Conservation (phyloP, 1,140 invertebrate species). For the Euborellia annulipes region DNA sequence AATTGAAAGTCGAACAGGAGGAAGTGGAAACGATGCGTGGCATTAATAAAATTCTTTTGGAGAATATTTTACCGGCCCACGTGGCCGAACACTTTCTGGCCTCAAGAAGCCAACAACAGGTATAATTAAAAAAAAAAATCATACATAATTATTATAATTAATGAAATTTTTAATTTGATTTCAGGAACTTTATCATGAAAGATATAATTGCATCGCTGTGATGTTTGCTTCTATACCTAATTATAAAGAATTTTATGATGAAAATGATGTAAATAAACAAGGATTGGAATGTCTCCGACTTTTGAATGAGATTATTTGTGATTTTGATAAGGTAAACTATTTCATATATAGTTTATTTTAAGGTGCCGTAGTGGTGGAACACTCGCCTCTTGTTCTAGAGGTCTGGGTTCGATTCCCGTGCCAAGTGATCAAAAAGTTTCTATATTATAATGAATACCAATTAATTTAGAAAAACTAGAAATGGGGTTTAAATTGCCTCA, state of each 20-base stretch:
- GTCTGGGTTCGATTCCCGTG: no score
- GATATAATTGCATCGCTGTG: conserved; percentile 85
- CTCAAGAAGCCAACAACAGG: conserved; percentile 42
- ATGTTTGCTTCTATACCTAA: conserved; percentile 98
- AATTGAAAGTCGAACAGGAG: conserved; percentile 78
- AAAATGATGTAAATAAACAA: conserved; percentile 92
- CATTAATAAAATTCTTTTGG: conserved; percentile 85
- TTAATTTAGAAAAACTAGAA: no score
- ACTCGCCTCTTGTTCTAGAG: no score
- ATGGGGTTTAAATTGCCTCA: no score
- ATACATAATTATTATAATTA: background rate
- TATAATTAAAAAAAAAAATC: conserved; percentile 27
- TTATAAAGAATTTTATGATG: conserved; percentile 97
- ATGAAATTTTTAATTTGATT: no score
- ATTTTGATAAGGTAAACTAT: conserved; percentile 93
- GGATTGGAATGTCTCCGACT: conserved; percentile 87
- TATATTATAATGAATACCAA: no score
- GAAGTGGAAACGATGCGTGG: conserved; percentile 89
- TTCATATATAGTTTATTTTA: no score
- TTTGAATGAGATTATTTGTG: conserved; percentile 96
- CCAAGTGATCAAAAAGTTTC: no score
- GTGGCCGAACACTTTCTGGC: conserved; percentile 86
- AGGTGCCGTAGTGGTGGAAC: no score
- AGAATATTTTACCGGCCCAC: conserved; percentile 93
- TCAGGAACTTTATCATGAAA: conserved; percentile 84